Percentiles rank a stretch among this genome's conserved stretches.
phyloP scores from a whole-genome alignment of 53 echinoderm and acorn worm genomes.

The Apostichopus leukothele region DNA sequence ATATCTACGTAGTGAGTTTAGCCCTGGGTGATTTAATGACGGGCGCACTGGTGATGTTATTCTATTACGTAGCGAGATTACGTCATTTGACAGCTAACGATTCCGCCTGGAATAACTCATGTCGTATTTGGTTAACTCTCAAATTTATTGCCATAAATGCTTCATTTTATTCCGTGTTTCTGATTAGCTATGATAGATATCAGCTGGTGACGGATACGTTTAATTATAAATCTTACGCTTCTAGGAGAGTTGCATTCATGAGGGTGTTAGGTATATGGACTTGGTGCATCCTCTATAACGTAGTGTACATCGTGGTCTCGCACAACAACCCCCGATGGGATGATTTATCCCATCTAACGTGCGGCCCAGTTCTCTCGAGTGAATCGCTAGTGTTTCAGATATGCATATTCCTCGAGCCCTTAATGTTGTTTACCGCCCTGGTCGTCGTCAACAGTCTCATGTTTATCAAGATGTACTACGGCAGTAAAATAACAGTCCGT shows the following conservation, averaged over 20 bases:
- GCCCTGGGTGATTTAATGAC: slow-evolving; percentile 26
- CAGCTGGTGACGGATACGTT: slow-evolving; percentile 35
- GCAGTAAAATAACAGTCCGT: background rate
- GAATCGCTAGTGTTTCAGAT: slow-evolving; percentile 2
- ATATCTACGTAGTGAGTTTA: slow-evolving; percentile 27
- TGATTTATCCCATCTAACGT: slow-evolving; percentile 11
- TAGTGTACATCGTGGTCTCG: slow-evolving; percentile 25
- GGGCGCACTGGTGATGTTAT: slow-evolving; percentile 8
- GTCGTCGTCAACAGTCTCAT: slow-evolving; percentile 18
- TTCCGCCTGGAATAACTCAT: slow-evolving; percentile 1
- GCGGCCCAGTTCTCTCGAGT: slow-evolving; percentile 35
- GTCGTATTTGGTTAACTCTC: slow-evolving; percentile 7
- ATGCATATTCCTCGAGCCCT: slow-evolving; percentile 30
- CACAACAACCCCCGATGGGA: slow-evolving; percentile 18
- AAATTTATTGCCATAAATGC: slow-evolving; percentile 31
- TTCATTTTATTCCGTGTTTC: slow-evolving; percentile 34
- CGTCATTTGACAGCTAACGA: background rate
- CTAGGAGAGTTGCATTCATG: background rate
- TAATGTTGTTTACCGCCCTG: slow-evolving; percentile 13
- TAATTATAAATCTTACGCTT: slow-evolving; percentile 15
- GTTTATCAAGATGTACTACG: slow-evolving; percentile 27
- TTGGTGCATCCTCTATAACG: slow-evolving; percentile 33
- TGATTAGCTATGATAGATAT: slow-evolving; percentile 36
- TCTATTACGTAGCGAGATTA: slow-evolving; percentile 7
- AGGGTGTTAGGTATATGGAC: slow-evolving; percentile 7